phyloP scores from a whole-genome alignment of 2,113 vertebrate species.

The Cichladusa arquata region DNA sequence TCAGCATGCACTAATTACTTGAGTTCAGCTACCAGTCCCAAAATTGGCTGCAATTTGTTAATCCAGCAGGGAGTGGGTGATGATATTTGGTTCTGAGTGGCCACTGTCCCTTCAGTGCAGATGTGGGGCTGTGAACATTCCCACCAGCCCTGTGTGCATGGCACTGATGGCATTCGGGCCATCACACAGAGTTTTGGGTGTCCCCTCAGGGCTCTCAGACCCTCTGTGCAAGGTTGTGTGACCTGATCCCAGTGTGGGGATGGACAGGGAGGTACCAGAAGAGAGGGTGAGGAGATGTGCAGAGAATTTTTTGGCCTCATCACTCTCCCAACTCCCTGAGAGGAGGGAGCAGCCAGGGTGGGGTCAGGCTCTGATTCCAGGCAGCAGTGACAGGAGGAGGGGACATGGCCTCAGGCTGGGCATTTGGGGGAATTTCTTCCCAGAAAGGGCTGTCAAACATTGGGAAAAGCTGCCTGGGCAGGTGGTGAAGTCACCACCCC shows the following conservation, averaged over 20 bases:
- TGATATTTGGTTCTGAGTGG: neutral
- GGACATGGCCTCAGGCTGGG: neutral
- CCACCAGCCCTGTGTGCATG: neutral
- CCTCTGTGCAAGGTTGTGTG: neutral
- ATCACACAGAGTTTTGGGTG: neutral
- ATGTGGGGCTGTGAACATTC: too few relatives aligned
- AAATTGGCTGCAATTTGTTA: neutral
- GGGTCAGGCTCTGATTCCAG: neutral
- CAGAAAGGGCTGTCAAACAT: neutral
- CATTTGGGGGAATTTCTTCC: rapidly evolving
- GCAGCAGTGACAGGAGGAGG: neutral
- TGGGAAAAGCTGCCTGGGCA: neutral
- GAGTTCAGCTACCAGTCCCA: neutral
- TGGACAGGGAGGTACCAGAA: neutral
- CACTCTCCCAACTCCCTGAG: neutral
- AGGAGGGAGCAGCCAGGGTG: too few relatives aligned
- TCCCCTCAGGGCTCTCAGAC: neutral
- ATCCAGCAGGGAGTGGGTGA: neutral
- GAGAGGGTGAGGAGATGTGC: neutral
- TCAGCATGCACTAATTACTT: neutral
- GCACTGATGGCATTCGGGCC: rapidly evolving
- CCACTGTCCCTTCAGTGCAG: neutral
- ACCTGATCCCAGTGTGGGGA: too few relatives aligned
- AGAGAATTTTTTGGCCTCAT: neutral
- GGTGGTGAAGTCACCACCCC: neutral